A percentile compares a stretch with the other conserved stretches of the same genome.
Evolutionary conservation across 2,113 vertebrate genomes (phyloP).

Genomic region (Lonchura striata): DNA sequence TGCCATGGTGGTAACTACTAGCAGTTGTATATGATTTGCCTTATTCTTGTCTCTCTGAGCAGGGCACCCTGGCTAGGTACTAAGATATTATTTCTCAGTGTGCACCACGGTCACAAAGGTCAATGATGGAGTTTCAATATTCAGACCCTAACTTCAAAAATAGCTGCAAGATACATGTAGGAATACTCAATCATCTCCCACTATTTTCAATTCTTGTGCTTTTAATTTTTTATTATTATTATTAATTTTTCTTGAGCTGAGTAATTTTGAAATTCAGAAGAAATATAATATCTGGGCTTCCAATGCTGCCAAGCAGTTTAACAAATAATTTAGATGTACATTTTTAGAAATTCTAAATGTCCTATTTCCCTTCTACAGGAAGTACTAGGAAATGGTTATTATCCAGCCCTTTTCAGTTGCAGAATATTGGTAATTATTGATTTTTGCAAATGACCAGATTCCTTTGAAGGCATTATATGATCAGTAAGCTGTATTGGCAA

Average conservation of each 20-base stretch:
- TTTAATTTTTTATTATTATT: not conserved
- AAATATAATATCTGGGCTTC: not conserved
- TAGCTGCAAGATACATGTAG: not conserved
- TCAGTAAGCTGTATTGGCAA: not conserved
- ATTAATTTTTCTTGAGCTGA: not conserved
- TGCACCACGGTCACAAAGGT: not conserved
- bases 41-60: not conserved
- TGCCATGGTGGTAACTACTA: not conserved
- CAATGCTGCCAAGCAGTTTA: not conserved
- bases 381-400: not conserved
- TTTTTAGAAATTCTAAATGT: not conserved
- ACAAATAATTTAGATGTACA: not conserved
- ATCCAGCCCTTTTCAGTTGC: not conserved
- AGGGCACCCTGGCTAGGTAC: not conserved
- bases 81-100: not conserved
- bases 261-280: not conserved
- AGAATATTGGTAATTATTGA: not conserved
- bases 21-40: not conserved
- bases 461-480: not conserved
- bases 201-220: not conserved
- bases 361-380: not conserved
- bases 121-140: not conserved
- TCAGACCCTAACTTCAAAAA: not conserved
- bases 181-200: not conserved
- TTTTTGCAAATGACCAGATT: not conserved